These are phyloP conservation scores for Myotis brandtii DNA, from an alignment of 2,113 vertebrate species.

Conservation along the genomic window DNA sequence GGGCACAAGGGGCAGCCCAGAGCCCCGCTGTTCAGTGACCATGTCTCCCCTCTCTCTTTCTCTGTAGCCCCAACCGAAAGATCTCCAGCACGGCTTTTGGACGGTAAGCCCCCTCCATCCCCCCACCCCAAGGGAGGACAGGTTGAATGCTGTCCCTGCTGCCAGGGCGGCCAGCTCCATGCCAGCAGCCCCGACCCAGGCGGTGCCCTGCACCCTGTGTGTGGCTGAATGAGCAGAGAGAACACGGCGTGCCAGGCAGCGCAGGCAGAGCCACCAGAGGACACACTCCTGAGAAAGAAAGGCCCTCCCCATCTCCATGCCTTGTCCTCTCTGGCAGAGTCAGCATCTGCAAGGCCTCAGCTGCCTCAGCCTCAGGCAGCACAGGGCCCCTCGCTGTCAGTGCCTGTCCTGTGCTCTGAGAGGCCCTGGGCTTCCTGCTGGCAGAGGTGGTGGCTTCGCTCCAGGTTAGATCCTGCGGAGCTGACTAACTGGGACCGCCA, in stretches of 20 bases:
- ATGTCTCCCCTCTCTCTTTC: not conserved
- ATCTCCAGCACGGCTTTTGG: conserved; percentile 98
- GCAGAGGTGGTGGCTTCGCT: not conserved
- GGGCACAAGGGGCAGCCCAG: not conserved
- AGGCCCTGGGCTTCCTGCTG: not conserved
- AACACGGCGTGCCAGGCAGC: not conserved
- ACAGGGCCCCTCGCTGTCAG: rapidly evolving
- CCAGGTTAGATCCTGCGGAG: not conserved
- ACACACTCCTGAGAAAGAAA: not conserved
- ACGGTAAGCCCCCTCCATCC: conserved; percentile 88
- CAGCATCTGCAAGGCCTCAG: not conserved
- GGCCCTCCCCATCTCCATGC: not conserved
- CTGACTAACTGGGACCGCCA: not conserved
- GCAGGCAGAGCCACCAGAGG: not conserved
- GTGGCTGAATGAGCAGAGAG: not conserved
- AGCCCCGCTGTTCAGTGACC: not conserved
- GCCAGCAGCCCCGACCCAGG: not conserved
- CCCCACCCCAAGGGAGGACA: rapidly evolving
- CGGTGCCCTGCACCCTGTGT: rapidly evolving
- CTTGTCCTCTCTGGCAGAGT: not conserved
- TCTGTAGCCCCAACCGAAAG: conserved; percentile 94
- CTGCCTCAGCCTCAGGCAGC: not conserved
- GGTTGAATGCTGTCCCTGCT: not conserved
- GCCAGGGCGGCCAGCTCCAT: not conserved
- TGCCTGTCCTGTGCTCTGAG: not conserved